Percentiles rank a stretch among this genome's conserved stretches.
Evolutionary conservation across 2,888 invertebrate species (phyloP).

Genomic region (Cryptus viduatorius): DNA sequence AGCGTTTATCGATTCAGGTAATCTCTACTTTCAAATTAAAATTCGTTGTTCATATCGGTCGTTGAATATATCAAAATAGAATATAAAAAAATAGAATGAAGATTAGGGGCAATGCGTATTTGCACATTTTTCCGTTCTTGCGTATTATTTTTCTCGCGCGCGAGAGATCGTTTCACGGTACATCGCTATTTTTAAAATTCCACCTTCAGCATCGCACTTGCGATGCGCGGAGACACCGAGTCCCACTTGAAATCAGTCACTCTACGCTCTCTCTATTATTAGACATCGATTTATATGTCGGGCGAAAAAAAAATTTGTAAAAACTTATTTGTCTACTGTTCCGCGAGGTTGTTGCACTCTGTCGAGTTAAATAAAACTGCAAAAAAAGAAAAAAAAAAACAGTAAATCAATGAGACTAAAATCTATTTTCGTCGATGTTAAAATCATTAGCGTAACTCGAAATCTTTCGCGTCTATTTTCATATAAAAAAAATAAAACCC

Average conservation of each 20-base stretch:
- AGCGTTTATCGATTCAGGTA: slow-evolving; percentile 98
- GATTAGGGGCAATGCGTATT: background rate
- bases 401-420: background rate
- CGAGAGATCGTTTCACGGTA: background rate
- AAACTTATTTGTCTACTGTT: slow-evolving; percentile 25
- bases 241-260: slow-evolving; percentile 54
- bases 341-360: slow-evolving; percentile 32
- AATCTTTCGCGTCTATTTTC: background rate
- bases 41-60: background rate
- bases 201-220: slow-evolving; percentile 37
- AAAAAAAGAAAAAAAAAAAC: background rate
- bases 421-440: slow-evolving; percentile 46
- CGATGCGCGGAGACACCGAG: slow-evolving; percentile 9
- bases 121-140: slow-evolving; percentile 6
- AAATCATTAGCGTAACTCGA: background rate
- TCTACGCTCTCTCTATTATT: slow-evolving; percentile 70
- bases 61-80: slow-evolving; percentile 6
- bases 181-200: slow-evolving; percentile 54
- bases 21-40: slow-evolving; percentile 21
- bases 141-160: slow-evolving; percentile 22
- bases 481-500: background rate
- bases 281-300: slow-evolving; percentile 55
- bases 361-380: background rate
- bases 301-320: slow-evolving; percentile 20
- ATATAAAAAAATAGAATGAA: slow-evolving; percentile 25